A percentile compares a stretch with the other conserved stretches of the same genome.
Evolutionary conservation across 1,140 invertebrate genomes (phyloP).

Genomic region (Muscidifurax raptorellus): DNA sequence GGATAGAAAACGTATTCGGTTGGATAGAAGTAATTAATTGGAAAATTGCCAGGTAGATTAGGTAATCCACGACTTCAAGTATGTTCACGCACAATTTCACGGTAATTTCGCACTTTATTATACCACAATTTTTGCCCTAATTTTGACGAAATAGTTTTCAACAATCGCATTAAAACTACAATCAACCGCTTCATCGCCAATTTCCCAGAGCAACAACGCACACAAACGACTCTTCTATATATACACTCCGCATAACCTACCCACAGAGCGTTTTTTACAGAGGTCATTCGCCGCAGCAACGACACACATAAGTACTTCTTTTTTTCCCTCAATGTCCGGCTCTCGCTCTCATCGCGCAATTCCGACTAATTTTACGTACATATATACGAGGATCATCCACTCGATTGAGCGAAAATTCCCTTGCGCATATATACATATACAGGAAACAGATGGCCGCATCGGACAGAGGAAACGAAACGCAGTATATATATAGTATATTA

Average conservation of each 20-base stretch:
- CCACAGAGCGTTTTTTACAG: neutral
- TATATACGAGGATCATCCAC: conserved; percentile 1
- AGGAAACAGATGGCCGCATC: neutral
- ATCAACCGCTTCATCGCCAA: too few relatives aligned
- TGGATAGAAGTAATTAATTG: too few relatives aligned
- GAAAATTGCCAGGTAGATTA: too few relatives aligned
- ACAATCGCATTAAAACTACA: too few relatives aligned
- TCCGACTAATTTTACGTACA: conserved; percentile 43
- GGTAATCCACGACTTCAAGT: too few relatives aligned
- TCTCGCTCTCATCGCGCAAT: conserved; percentile 15
- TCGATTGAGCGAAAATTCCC: conserved; percentile 33
- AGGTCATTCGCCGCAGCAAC: neutral
- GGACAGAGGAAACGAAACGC: neutral
- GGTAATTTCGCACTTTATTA: too few relatives aligned
- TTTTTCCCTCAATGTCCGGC: neutral
- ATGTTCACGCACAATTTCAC: too few relatives aligned
- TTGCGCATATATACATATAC: neutral
- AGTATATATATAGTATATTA: neutral
- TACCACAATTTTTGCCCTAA: too few relatives aligned
- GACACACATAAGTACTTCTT: neutral
- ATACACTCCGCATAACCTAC: neutral
- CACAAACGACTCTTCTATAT: neutral
- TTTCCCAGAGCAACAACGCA: too few relatives aligned
- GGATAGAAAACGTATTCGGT: too few relatives aligned
- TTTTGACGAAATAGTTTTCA: too few relatives aligned